These are phyloP conservation scores for cattle (Bos taurus) DNA, from an alignment of 2,113 vertebrate species.

Conservation along the genomic window ARS-UCD2.0 NC_037335.1:17516001-17516500, in stretches of 20 bases:
- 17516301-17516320: not conserved
- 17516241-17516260: not conserved
- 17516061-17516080: constrained; percentile 26
- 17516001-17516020: not conserved
- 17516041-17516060: constrained; percentile 14
- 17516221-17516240: not conserved
- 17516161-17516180: not conserved
- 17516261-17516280: not conserved
- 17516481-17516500: constrained; percentile 27
- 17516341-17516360: not conserved
- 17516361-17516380: too few species aligned
- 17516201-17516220: not conserved
- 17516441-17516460: constrained; percentile 2
- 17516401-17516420: not conserved
- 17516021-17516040: not conserved
- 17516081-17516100: not conserved
- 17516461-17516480: not conserved
- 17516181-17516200: not conserved
- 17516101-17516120: not conserved
- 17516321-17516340: not conserved
- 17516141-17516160: not conserved
- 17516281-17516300: not conserved
- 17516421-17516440: constrained; percentile 22
- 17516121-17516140: not conserved
- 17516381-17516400: too few species aligned